Percentiles rank a stretch among this genome's conserved stretches.
These are phyloP conservation scores for Syngnathus acus DNA, from an alignment of 2,797 vertebrate species.

Conservation along the genomic window DNA sequence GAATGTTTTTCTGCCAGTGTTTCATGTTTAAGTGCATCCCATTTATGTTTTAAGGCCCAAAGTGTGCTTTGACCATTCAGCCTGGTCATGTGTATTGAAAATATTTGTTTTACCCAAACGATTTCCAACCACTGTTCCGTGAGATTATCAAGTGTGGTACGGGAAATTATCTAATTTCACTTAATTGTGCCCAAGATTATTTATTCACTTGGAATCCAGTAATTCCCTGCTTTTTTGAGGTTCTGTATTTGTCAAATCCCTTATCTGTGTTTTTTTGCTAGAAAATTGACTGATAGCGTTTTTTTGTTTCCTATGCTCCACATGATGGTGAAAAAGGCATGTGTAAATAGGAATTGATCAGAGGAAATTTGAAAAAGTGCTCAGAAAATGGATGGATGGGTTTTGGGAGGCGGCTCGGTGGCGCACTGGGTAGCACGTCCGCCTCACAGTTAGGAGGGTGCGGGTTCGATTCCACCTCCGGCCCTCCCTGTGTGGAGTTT, in stretches of 20 bases:
- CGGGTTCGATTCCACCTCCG: too few relatives aligned
- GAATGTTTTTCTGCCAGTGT: conserved; percentile 28
- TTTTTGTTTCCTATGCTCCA: too few relatives aligned
- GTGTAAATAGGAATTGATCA: too few relatives aligned
- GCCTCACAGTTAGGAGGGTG: too few relatives aligned
- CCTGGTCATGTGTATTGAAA: conserved; percentile 6
- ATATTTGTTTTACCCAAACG: not conserved
- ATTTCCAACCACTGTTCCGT: not conserved
- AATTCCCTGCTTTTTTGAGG: not conserved
- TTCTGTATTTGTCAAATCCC: not conserved
- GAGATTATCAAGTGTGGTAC: not conserved
- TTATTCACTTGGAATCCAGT: not conserved
- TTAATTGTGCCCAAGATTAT: not conserved
- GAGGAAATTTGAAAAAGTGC: too few relatives aligned
- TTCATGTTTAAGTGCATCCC: conserved; percentile 60
- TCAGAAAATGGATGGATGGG: too few relatives aligned
- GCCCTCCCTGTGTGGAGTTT: too few relatives aligned
- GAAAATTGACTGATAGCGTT: too few relatives aligned
- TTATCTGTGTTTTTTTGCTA: not conserved
- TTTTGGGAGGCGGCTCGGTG: too few relatives aligned
- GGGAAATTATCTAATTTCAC: not conserved
- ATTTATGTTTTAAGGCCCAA: conserved; percentile 66
- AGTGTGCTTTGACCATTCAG: conserved; percentile 52
- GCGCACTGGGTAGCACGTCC: too few relatives aligned
- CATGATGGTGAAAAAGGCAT: too few relatives aligned